Evolutionary conservation across 2,888 invertebrate species (phyloP).

Genomic region (Caenorhabditis plicata): DNA sequence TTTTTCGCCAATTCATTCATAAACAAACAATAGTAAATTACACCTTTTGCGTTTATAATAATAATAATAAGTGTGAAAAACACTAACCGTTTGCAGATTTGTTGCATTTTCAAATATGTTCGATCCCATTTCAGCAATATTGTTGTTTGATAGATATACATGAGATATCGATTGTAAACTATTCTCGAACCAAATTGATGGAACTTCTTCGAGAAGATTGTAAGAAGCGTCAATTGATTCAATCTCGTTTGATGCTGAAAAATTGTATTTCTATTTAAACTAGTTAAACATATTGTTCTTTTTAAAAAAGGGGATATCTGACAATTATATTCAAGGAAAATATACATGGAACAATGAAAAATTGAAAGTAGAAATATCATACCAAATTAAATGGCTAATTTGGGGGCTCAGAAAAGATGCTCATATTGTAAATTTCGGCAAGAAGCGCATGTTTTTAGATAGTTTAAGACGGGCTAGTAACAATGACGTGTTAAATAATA

Average conservation of each 20-base stretch:
- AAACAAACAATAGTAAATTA: slow-evolving; percentile 1
- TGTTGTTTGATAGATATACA: slow-evolving; percentile 42
- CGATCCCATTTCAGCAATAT: slow-evolving; percentile 30
- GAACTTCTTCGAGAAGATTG: slow-evolving; percentile 21
- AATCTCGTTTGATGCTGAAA: slow-evolving; percentile 32
- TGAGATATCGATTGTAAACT: slow-evolving; percentile 21
- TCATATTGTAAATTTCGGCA: too few relatives aligned
- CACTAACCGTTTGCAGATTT: slow-evolving; percentile 53
- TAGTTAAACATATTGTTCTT: background rate
- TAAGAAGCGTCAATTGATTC: slow-evolving; percentile 34
- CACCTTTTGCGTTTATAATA: too few relatives aligned
- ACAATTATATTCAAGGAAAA: too few relatives aligned
- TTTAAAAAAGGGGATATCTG: background rate
- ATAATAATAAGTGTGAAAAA: slow-evolving; percentile 2
- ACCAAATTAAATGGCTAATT: too few relatives aligned
- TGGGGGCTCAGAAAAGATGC: too few relatives aligned
- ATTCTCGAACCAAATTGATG: slow-evolving; percentile 27
- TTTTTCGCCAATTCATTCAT: background rate
- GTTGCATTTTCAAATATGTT: slow-evolving; percentile 44
- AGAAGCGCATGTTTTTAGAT: too few relatives aligned
- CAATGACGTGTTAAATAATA: too few relatives aligned
- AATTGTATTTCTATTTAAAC: background rate
- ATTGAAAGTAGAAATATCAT: too few relatives aligned
- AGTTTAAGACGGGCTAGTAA: too few relatives aligned
- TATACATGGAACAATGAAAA: too few relatives aligned